Conservation (phyloP, 2,113 vertebrate species). For the Percopsis transmontana region DNA sequence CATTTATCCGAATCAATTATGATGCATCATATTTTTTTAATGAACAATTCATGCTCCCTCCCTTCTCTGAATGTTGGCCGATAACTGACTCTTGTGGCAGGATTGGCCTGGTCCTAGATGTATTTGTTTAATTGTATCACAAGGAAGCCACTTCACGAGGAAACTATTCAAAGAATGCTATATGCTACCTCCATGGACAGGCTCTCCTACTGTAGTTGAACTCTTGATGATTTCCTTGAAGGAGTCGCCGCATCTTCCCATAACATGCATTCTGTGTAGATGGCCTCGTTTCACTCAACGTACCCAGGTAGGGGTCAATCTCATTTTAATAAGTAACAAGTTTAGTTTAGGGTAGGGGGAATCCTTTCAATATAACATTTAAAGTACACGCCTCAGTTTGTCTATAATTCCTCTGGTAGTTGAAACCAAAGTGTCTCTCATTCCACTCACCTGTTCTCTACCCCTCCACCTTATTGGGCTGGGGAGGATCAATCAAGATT, state of each 20-base stretch:
- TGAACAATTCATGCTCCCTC: not conserved
- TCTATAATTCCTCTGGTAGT: no score
- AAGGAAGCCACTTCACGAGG: constrained; percentile 29
- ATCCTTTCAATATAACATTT: no score
- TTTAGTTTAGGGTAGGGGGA: not conserved
- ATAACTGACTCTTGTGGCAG: not conserved
- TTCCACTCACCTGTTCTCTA: no score
- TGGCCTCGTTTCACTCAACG: constrained; percentile 12
- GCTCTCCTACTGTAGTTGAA: constrained; percentile 36
- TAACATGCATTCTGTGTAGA: constrained; percentile 11
- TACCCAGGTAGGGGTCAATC: not conserved
- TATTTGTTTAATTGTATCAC: constrained; percentile 20
- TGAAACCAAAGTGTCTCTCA: no score
- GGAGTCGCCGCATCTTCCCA: constrained; percentile 19
- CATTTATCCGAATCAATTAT: no score
- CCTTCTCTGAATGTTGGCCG: not conserved
- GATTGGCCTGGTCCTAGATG: not conserved
- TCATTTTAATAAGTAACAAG: not conserved
- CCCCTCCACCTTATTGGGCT: no score
- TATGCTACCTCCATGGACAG: constrained; percentile 14
- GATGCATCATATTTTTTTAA: not conserved
- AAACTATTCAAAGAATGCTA: constrained; percentile 48
- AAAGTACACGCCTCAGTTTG: no score
- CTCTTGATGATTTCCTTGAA: constrained; percentile 28
- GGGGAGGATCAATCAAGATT: no score